Evolutionary conservation across 2,797 vertebrate species (phyloP), one percentile per base, ranked within the genome.

Genomic region (Thripadectes ignobilis): DNA sequence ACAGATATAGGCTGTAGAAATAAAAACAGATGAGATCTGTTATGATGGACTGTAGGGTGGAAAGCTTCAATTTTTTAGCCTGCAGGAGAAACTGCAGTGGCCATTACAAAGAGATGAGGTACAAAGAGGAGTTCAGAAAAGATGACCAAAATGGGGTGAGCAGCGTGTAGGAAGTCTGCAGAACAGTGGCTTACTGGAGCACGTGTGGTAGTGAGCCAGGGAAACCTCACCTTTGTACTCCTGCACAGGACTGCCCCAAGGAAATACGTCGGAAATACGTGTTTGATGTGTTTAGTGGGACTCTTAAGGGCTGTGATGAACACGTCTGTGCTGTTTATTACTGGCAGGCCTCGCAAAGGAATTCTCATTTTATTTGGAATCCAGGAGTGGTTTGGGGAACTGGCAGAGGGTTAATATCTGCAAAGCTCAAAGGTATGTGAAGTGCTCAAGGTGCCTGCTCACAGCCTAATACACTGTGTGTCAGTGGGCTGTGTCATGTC

Each of bases 341-440:
- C 77, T 71, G 93, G 86, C 91, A 92, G 92, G 68, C 78, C 95
- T 96, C 0, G 0, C 68, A 77, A 87, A 95, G 93, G 94, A 95
- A 93, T 96, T 92, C 79, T 91, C 52, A 57, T 93, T 93, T 84
- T 89, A 65, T 91, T 93, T 96, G 86, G 84, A 92, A 95, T 95
- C 80, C 84, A 96, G 94, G 94, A 95, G 94, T 95, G 94, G 94
- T 94, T 83, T 87, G 57, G 54, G 78, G 57, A 89, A 39, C 88
- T 68, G 71, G 72, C 24, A 46, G 75, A 87, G 84, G 32, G 84
- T 82, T 96, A 87, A 72, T 87, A 71, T 57, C 86, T 95, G 78
- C 73, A 91, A 68, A 89, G n/a, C 79, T 89, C 30, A 4, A 20
- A 89, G 85, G 74, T 89, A 79, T 85, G 86, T 54, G 45, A 76